Conservation (phyloP, 2,888 invertebrate genomes). For the Nomada ruficornis region DNA sequence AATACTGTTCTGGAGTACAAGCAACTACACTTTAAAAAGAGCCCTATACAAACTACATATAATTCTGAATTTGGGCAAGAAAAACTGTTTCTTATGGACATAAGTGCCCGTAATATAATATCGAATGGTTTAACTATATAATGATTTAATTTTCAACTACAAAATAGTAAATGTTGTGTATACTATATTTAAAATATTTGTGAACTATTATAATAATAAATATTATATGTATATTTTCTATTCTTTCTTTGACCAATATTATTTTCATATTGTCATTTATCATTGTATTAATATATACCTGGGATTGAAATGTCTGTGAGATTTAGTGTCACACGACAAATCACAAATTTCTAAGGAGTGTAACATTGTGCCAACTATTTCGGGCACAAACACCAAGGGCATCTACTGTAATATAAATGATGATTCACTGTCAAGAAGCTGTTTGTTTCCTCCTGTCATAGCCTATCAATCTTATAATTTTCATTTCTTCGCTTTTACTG, state of each 20-base stretch:
- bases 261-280: neutral
- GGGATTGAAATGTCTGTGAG: too few relatives aligned
- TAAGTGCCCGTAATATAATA: too few relatives aligned
- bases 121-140: too few relatives aligned
- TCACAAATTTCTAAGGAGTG: constrained; percentile 5
- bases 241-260: neutral
- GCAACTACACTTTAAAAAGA: too few relatives aligned
- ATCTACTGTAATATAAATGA: constrained; percentile 17
- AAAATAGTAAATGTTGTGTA: too few relatives aligned
- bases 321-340: neutral
- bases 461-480: neutral
- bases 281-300: neutral
- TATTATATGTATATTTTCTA: neutral
- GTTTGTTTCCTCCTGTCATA: neutral
- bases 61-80: too few relatives aligned
- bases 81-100: too few relatives aligned
- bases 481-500: neutral
- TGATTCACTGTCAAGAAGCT: constrained; percentile 39
- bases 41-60: too few relatives aligned
- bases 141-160: too few relatives aligned
- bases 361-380: constrained; percentile 54
- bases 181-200: neutral
- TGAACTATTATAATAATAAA: neutral
- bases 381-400: constrained; percentile 45
- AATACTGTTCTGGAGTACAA: too few relatives aligned